Evolutionary conservation across 2,888 invertebrate genomes (phyloP).

Genomic region (Pharmacophagus antenor): DNA sequence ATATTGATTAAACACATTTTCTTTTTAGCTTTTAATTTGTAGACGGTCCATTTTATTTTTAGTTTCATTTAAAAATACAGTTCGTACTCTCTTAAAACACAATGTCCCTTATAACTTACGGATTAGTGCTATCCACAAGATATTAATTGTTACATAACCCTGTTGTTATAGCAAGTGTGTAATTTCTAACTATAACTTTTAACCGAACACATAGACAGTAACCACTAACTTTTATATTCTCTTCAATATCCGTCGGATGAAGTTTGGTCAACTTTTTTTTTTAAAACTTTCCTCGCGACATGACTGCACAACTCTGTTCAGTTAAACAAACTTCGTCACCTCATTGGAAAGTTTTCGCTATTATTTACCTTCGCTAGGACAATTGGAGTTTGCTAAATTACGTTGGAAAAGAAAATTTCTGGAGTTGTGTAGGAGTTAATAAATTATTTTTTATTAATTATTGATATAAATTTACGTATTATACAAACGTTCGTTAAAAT

Average conservation of each 20-base stretch:
- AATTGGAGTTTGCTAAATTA: not conserved
- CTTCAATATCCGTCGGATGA: not conserved
- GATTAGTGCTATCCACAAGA: too few relatives aligned
- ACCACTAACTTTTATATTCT: conserved; percentile 14
- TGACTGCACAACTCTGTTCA: conserved; percentile 10
- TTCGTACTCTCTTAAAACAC: too few relatives aligned
- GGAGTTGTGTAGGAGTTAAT: not conserved
- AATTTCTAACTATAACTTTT: not conserved
- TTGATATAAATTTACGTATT: too few relatives aligned
- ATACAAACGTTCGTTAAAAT: too few relatives aligned
- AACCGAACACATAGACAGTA: not conserved
- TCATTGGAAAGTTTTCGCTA: conserved; percentile 6
- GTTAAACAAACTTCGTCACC: conserved; percentile 15
- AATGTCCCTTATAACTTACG: too few relatives aligned
- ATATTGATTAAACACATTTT: too few relatives aligned
- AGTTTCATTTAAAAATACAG: too few relatives aligned
- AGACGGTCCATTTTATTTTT: too few relatives aligned
- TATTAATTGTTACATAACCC: not conserved
- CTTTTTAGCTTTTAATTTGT: too few relatives aligned
- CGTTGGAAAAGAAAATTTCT: not conserved
- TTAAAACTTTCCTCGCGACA: conserved; percentile 20
- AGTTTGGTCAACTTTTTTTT: conserved; percentile 19
- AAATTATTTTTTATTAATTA: not conserved
- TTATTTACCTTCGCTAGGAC: conserved; percentile 3
- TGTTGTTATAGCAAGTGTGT: not conserved